These are phyloP conservation scores for Oryzias woworae DNA, from an alignment of 2,113 vertebrate species.

Conservation along the genomic window DNA sequence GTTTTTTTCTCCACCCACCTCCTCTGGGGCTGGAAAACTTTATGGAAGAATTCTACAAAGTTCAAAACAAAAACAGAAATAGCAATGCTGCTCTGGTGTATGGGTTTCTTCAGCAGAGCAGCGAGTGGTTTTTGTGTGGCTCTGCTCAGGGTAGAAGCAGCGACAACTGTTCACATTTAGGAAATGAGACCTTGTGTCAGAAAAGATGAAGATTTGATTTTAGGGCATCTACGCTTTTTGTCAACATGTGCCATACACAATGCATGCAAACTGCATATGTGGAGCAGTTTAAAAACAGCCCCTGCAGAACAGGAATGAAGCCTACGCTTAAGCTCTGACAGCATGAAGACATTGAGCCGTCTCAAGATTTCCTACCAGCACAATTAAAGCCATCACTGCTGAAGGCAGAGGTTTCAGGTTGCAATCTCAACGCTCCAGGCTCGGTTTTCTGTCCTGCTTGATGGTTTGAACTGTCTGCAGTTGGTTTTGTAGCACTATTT, in stretches of 20 bases:
- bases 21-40: too few species aligned
- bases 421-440: not conserved
- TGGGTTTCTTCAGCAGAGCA: too few species aligned
- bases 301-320: not conserved
- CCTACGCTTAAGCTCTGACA: not conserved
- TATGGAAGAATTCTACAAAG: too few species aligned
- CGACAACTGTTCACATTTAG: not conserved
- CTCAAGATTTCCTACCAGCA: slow-evolving; percentile 3
- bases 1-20: too few species aligned
- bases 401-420: not conserved
- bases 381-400: slow-evolving; percentile 12
- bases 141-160: too few species aligned
- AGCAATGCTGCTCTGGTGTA: too few species aligned
- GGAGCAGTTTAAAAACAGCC: not conserved
- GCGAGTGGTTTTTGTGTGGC: too few species aligned
- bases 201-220: not conserved
- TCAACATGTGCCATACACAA: too few species aligned
- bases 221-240: not conserved
- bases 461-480: slow-evolving; percentile 1
- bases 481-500: not conserved
- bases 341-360: slow-evolving; percentile 1
- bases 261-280: too few species aligned
- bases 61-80: too few species aligned
- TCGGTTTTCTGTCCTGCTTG: not conserved
- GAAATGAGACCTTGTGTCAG: not conserved